A percentile compares a stretch with the other conserved stretches of the same genome.
Conservation (phyloP, 2,113 vertebrate species). For the Pelecanoides urinatrix region DNA sequence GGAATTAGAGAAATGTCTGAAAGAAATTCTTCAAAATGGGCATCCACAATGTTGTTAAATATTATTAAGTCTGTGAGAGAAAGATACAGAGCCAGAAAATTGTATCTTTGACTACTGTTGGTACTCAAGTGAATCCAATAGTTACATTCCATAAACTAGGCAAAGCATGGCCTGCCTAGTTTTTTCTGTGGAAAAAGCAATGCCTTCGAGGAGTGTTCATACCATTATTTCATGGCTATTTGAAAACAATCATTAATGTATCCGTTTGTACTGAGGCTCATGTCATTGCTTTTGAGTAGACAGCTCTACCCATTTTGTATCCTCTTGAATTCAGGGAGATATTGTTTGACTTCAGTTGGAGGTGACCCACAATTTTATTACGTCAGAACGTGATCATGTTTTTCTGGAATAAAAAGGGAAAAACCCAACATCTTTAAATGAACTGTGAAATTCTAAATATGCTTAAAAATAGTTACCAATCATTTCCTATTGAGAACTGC, state of each 20-base stretch:
- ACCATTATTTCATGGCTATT: not conserved
- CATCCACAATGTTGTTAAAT: not conserved
- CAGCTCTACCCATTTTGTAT: not conserved
- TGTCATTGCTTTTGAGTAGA: not conserved
- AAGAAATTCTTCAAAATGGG: not conserved
- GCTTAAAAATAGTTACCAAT: not conserved
- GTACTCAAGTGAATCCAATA: not conserved
- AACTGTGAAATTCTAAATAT: not conserved
- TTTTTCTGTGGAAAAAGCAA: not conserved
- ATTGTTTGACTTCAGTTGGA: not conserved
- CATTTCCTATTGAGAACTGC: not conserved
- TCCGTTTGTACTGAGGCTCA: not conserved
- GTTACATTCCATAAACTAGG: not conserved
- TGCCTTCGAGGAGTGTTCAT: not conserved
- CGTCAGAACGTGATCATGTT: not conserved
- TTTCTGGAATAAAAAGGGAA: not conserved
- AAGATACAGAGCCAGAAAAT: not conserved
- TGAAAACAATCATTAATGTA: not conserved
- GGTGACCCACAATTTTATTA: not conserved
- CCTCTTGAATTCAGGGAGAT: not conserved
- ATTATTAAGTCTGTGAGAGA: not conserved
- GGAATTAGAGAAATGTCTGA: not conserved
- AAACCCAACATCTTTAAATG: not conserved
- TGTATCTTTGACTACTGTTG: not conserved
- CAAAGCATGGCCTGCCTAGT: not conserved